Base-by-base conservation (phyloP, 2,113 vertebrate species). In the Entomyzon cyanotis region DNA sequence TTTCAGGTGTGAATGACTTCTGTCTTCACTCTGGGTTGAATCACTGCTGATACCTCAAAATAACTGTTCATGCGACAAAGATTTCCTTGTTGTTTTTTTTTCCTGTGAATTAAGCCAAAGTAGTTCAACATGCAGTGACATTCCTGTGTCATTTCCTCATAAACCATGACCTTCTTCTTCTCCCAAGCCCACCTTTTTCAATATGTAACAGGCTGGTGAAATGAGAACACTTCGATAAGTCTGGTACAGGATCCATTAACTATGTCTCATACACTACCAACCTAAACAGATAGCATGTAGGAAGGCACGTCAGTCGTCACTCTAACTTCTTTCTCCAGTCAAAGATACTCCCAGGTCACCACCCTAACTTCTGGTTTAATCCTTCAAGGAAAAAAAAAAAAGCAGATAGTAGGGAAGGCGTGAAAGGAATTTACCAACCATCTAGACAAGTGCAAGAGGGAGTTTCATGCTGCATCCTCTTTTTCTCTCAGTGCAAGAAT, bases 21-120 rank as follows among this genome's bases (percentile, higher is more conserved):
- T 49, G 44, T 67, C 18, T 81, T 87, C 22, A 35, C 4, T 77
- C 37, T 62, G 12, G 2, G 5, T 47, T 65, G 33, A 81, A 84
- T n/a, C 16, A 2, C 9, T 67, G 9, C 11, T 65, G 35, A 60
- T 65, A 65, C 7, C 70, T 69, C 28, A 56, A 50, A 80, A 82
- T 3, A 47, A 16, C 10, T 6, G 10, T 52, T 84, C 27, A 31
- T 0, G 0, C 56, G 21, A 28, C 9, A 70, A 78, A 85, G 19
- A 55, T 49, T 75, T 85, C 15, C 56, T 15, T 47, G 5, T 2
- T 63, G 63, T 14, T 14, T 89, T 58, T 23, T 52, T 41, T 59
- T 17, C 44, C 55, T 87, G 11, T 21, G 27, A 81, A 67, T 41
- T 56, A 70, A 84, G 8, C 7, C 16, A 30, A 60, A 8, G 5